Evolutionary conservation across 2,797 vertebrate genomes (phyloP), one percentile per base, ranked within the genome.

Genomic region (Micrastur ruficollis): DNA sequence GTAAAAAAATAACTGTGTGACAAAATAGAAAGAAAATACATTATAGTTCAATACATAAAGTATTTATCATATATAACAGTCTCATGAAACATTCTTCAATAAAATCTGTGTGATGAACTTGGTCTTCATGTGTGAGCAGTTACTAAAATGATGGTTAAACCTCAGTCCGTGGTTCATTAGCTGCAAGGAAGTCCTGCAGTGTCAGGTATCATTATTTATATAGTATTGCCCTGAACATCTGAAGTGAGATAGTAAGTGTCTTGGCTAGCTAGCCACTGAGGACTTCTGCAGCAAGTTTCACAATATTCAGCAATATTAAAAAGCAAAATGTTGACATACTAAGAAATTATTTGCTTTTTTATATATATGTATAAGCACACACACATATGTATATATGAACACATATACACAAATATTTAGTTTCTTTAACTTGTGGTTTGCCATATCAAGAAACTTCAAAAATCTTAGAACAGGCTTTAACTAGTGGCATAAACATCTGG

Each of bases 141-240:
- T 95, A 80, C 12, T 19, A 31, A 86, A 29, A 66, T 53, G 31
- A 67, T 55, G 16, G 9, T 42, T 93, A 93, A 94, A 94, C 62
- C 12, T 96, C 73, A 89, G 4, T 56, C 38, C 81, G 46, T 78
- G 61, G 38, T 56, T 80, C 78, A 92, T 94, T 87, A 81, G 22
- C 86, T 71, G 74, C 20, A 94, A 87, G 70, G 65, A 97, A 93
- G 66, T 67, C 15, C 92, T 94, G 79, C 22, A 75, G 31, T 80
- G n/a, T 62, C 73, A 97, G 50, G 40, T 70, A 73, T 75, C 32
- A 86, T 94, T 91, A 83, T 72, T 93, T 92, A 72, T 94, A 63
- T 42, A 91, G 14, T 44, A 31, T n/a, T 80, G 14, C 9, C 13
- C 6, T 55, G 20, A 62, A 85, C 11, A 89, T 86, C 78, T 67